phyloP scores from a whole-genome alignment of 2,113 vertebrate genomes.

The Spea bombifrons region DNA sequence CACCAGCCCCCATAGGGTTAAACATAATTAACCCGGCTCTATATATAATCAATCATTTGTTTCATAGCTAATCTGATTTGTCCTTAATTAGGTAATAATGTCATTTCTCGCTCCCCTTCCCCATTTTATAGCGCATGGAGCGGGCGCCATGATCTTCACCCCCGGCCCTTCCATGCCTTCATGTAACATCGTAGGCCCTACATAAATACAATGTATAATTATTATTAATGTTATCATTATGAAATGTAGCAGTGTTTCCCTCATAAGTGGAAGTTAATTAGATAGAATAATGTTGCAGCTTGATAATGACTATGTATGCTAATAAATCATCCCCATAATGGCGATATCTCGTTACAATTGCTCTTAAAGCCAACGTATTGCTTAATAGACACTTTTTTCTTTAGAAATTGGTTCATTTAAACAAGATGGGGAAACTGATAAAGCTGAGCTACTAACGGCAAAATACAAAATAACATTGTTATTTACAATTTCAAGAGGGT shows the following conservation, averaged over 20 bases:
- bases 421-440: background rate
- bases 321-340: conserved; percentile 40
- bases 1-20: too few species aligned
- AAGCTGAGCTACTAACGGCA: too few species aligned
- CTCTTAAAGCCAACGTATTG: conserved; percentile 23
- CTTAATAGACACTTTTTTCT: conserved; percentile 24
- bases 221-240: conserved; percentile 43
- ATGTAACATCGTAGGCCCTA: conserved; percentile 16
- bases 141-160: background rate
- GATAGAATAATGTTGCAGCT: conserved; percentile 35
- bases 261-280: conserved; percentile 42
- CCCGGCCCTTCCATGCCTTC: background rate
- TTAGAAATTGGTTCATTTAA: conserved; percentile 6
- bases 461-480: too few species aligned
- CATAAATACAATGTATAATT: conserved; percentile 27
- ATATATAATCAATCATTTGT: background rate
- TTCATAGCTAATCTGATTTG: conserved; percentile 7
- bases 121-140: background rate
- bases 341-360: conserved; percentile 23
- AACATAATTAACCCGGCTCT: background rate
- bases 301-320: conserved; percentile 22
- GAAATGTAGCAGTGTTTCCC: conserved; percentile 26
- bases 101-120: background rate
- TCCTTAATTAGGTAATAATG: conserved; percentile 24
- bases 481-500: too few species aligned